Evolutionary conservation across 2,797 vertebrate species (phyloP).

Genomic region (Spheniscus humboldti): DNA sequence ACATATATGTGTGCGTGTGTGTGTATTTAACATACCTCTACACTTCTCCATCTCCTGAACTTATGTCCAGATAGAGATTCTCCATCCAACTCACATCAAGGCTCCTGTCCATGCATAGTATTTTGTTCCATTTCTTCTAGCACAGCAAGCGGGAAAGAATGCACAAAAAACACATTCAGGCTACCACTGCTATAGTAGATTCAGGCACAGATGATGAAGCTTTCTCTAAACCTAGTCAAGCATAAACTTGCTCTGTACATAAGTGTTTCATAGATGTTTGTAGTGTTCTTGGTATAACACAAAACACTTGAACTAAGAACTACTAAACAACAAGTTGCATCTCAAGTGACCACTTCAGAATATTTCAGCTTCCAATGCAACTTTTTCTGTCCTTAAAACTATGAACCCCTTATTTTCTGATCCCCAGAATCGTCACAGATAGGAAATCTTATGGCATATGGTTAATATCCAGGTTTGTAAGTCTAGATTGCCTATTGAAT

Average conservation of each 20-base stretch:
- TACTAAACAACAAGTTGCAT: neutral
- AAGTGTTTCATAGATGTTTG: neutral
- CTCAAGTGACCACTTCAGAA: neutral
- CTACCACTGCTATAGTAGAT: neutral
- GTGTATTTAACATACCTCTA: neutral
- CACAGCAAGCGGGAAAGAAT: neutral
- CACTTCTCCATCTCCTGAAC: neutral
- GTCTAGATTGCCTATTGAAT: neutral
- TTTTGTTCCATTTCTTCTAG: neutral
- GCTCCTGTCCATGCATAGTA: neutral
- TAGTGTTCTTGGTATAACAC: neutral
- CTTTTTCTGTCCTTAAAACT: neutral
- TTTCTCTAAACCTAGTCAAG: neutral
- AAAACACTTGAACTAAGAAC: neutral
- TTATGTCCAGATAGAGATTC: neutral
- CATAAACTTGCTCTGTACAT: neutral
- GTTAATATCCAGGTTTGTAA: neutral
- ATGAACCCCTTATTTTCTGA: neutral
- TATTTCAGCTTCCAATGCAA: neutral
- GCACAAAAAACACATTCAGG: neutral
- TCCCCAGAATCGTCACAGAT: neutral
- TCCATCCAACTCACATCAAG: neutral
- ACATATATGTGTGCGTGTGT: rapidly evolving
- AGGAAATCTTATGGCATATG: neutral
- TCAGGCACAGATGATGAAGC: neutral